Base-by-base conservation (phyloP, 2,113 vertebrate species). In the Salvelinus alpinus region DNA sequence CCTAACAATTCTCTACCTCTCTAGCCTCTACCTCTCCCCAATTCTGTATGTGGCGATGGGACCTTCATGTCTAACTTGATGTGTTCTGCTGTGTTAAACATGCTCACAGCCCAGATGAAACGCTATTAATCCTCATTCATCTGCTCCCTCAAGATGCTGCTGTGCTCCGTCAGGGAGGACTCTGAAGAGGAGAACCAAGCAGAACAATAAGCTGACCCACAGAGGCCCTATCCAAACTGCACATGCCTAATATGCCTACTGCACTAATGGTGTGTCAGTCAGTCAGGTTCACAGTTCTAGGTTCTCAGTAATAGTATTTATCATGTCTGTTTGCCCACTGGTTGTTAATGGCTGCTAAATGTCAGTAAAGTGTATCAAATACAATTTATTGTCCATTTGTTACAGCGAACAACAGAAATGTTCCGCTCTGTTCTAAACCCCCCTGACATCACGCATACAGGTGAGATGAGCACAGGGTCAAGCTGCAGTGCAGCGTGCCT, bases 41-140 rank as follows among this genome's bases (percentile, higher is more conserved):
- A 72, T 67, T 64, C 51, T 22, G 64, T 67, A 44, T 66, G 70
- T 59, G 76, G 76, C 73, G 27, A 75, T 31, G 54, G 24, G 71
- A 67, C 25, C 64, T 20, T 29, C 54, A 57, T 57, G 20, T 80
- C 27, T 80, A 60, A 82, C 76, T 71, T 59, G 29, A 70, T 68
- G 71, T 71, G 78, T 80, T 77, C 67, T 44, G 66, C 44, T 69
- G 73, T 73, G 69, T 80, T 80, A 77, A 78, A 70, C 79, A 1
- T 29, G 77, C 72, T 80, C 82, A 82, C 72, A 72, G 78, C 80
- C 81, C 76, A 8, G 70, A 76, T 73, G 71, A 87, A 82, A 84
- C 75, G 22, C 77, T 82, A 89, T 88, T 87, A 84, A 89, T 90
- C 88, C 82, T 82, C 81, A 78, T 90, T 86, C 78, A 82, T 64